Conservation (phyloP, 2,113 vertebrate species). For the Python bivittatus region DNA sequence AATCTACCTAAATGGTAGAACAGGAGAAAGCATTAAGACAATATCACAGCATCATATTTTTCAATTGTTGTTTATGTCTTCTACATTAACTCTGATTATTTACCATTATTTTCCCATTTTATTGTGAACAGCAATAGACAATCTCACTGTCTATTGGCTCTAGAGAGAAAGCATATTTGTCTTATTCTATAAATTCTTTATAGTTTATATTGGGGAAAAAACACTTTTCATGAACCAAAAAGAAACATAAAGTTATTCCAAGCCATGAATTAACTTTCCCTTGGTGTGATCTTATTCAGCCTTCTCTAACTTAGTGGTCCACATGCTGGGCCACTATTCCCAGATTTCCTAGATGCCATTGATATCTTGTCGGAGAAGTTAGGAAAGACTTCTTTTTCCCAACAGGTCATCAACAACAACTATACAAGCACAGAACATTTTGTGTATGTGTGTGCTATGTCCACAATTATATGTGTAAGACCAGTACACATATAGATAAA, state of each 20-base stretch:
- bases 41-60: background rate
- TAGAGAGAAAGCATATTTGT: background rate
- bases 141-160: background rate
- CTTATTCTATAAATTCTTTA: background rate
- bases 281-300: too few relatives aligned
- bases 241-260: background rate
- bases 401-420: background rate
- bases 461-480: background rate
- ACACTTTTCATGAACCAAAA: background rate
- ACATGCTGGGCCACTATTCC: background rate
- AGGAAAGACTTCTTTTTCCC: background rate
- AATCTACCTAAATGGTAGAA: background rate
- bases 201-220: background rate
- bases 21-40: too few relatives aligned
- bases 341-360: background rate
- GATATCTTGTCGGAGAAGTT: background rate
- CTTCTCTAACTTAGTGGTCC: too few relatives aligned
- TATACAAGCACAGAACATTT: background rate
- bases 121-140: background rate
- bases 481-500: background rate
- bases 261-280: background rate
- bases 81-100: background rate
- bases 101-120: background rate
- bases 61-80: background rate
- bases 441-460: background rate